Evolutionary conservation across 2,113 vertebrate genomes (phyloP), one percentile per base, ranked within the genome.

Genomic region (Podarcis muralis): DNA sequence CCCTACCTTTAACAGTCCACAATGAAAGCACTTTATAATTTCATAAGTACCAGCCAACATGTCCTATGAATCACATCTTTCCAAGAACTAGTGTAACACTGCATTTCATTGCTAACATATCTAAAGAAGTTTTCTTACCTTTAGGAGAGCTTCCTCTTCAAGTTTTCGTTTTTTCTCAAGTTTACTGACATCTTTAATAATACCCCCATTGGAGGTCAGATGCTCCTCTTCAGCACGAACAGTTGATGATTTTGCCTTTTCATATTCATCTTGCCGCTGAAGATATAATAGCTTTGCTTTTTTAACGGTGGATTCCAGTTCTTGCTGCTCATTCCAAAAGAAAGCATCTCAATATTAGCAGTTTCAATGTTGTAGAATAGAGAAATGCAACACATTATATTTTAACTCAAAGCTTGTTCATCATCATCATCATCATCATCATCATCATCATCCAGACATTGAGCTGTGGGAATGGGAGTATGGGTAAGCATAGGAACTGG

Each of bases 211-310:
- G 59, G 93, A 95, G 48, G 91, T 94, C 2, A 97, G 91, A 92
- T 98, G 97, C 6, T 99, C 99, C 90, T 99, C 99, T 95, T 98
- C 98, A 48, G 98, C 97, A 72, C 98, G 98, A 86, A 97, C 97
- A 93, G 98, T 98, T 79, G 97, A 98, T 68, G 96, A 97, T 88
- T 98, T 98, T 84, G 98, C 99, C 86, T 98, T 99, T 90, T 99
- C 99, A n/a, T 99, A 98, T 76, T 99, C 99, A 90, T 99, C 98
- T 87, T 98, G 98, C 93, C 98, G 97, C 93, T 99, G 99, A 1
- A 95, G 95, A 91, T 98, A 98, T 68, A 99, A 95, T 91, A 98
- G 88, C 90, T 97, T 98, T 0, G 98, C 98, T 96, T 99, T 99
- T 95, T 95, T 98, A 84, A 98, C 95, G 87, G 98, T 97, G 1